These are phyloP conservation scores for Lymantria dispar DNA, from an alignment of 2,888 invertebrate species.

Conservation along the genomic window DNA sequence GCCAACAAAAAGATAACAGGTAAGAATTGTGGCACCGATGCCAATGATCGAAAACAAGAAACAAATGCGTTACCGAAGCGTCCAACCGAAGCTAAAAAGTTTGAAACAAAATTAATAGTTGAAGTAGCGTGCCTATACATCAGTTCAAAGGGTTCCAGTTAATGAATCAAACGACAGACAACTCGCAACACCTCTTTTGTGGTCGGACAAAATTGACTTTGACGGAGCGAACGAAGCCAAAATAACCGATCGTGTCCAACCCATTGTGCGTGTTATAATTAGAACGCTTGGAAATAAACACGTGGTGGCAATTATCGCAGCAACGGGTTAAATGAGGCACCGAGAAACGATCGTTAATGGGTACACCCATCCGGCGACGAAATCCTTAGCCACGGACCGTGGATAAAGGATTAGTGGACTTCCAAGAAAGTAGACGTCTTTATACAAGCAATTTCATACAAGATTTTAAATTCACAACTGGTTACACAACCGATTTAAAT, in stretches of 20 bases:
- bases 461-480: slow-evolving; percentile 43
- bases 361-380: slow-evolving; percentile 72
- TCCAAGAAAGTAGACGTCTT: slow-evolving; percentile 56
- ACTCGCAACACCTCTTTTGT: slow-evolving; percentile 77
- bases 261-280: slow-evolving; percentile 80
- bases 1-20: slow-evolving; percentile 34
- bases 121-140: slow-evolving; percentile 62
- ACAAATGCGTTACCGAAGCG: slow-evolving; percentile 31
- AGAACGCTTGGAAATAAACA: slow-evolving; percentile 78
- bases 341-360: slow-evolving; percentile 76
- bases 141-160: slow-evolving; percentile 73
- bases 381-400: slow-evolving; percentile 46
- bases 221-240: slow-evolving; percentile 71
- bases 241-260: slow-evolving; percentile 79
- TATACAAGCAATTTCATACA: slow-evolving; percentile 45
- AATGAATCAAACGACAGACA: slow-evolving; percentile 78
- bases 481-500: slow-evolving; percentile 54
- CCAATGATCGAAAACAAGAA: slow-evolving; percentile 45
- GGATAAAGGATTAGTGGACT: slow-evolving; percentile 57
- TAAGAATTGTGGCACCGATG: slow-evolving; percentile 36
- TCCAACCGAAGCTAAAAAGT: slow-evolving; percentile 44
- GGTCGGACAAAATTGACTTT: slow-evolving; percentile 74
- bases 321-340: slow-evolving; percentile 81
- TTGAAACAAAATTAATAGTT: slow-evolving; percentile 53
- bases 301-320: slow-evolving; percentile 81